Percentiles rank a stretch among this genome's conserved stretches.
Evolutionary conservation across 2,797 vertebrate genomes (phyloP).

Genomic region (Rhadinocentrus ornatus): DNA sequence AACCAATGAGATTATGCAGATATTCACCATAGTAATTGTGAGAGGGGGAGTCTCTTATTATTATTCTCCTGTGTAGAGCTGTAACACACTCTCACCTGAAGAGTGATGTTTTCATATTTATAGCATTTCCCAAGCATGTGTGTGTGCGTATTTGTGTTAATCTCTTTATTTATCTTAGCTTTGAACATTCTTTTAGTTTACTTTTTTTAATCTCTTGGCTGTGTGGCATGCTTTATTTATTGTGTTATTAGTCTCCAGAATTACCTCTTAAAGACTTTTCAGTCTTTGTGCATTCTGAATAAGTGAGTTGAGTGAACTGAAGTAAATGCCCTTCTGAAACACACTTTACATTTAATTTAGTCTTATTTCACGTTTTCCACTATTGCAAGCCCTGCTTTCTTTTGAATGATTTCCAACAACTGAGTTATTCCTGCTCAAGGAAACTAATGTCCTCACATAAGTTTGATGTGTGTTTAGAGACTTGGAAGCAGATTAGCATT

Average conservation of each 20-base stretch:
- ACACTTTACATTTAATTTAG: constrained; percentile 30
- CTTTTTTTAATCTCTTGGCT: constrained; percentile 32
- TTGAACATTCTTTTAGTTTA: constrained; percentile 13
- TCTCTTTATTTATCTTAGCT: neutral
- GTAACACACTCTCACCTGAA: constrained; percentile 57
- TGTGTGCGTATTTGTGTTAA: neutral
- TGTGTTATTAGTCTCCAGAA: constrained; percentile 43
- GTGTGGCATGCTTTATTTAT: constrained; percentile 33
- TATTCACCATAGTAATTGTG: constrained; percentile 48
- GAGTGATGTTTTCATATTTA: constrained; percentile 53
- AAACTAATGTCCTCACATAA: constrained; percentile 27
- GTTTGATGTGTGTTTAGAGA: constrained; percentile 32
- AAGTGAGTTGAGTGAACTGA: constrained; percentile 20
- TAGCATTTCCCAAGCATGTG: constrained; percentile 9
- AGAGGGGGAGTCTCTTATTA: constrained; percentile 31
- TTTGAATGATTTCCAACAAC: constrained; percentile 51
- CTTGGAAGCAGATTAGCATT: constrained; percentile 27
- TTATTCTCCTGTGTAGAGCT: constrained; percentile 62
- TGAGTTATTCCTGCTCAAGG: constrained; percentile 40
- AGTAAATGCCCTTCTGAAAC: constrained; percentile 39
- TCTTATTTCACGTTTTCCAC: constrained; percentile 38
- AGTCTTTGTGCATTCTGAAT: constrained; percentile 20
- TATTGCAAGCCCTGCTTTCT: constrained; percentile 37
- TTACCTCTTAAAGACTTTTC: constrained; percentile 36
- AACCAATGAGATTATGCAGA: constrained; percentile 76